Base-by-base conservation (phyloP, 2,797 vertebrate genomes). In the Sebastes hopkinsi region DNA sequence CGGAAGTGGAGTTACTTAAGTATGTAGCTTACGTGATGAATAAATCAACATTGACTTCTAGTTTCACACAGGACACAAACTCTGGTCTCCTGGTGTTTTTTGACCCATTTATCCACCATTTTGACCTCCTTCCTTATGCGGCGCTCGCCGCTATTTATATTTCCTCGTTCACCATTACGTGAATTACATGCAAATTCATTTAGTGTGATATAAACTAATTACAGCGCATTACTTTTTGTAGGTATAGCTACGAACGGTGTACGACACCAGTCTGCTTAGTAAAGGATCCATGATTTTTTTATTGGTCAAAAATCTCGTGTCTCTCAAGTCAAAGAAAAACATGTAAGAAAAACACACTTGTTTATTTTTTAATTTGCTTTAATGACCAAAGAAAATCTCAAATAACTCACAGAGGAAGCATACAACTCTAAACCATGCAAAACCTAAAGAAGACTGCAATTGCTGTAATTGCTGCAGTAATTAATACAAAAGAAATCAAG, bases 91-190 rank as follows among this genome's bases (percentile, higher is more conserved):
- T 46, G 0, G 1, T 46, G 7, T 46, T 46, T 46, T 46, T n/a
- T n/a, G n/a, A n/a, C n/a, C n/a, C n/a, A n/a, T n/a, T n/a, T n/a
- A n/a, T n/a, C n/a, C n/a, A n/a, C n/a, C n/a, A n/a, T n/a, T n/a
- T n/a, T n/a, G n/a, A n/a, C n/a, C n/a, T n/a, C 42, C 16, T 46
- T 46, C 42, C 16, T 46, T 46, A 18, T 0, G 0, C 0, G 16
- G 16, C 42, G 7, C 42, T 46, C 3, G 1, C 42, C 42, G 1
- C 42, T 8, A 42, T 16, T 0, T 42, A 14, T 1, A 42, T 42
- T 42, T 42, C 38, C 14, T 42, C 3, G 14, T 4, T 46, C 42
- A 46, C 0, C 0, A 46, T 46, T 18, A 46, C 16, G 42, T 46
- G 42, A 18, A 46, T 46, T 46, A 46, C 16, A 46, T 3, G 4